Percentiles rank a stretch among this genome's conserved stretches.
Conservation (phyloP, 2,113 vertebrate genomes). For the Gasterosteus aculeatus region DNA sequence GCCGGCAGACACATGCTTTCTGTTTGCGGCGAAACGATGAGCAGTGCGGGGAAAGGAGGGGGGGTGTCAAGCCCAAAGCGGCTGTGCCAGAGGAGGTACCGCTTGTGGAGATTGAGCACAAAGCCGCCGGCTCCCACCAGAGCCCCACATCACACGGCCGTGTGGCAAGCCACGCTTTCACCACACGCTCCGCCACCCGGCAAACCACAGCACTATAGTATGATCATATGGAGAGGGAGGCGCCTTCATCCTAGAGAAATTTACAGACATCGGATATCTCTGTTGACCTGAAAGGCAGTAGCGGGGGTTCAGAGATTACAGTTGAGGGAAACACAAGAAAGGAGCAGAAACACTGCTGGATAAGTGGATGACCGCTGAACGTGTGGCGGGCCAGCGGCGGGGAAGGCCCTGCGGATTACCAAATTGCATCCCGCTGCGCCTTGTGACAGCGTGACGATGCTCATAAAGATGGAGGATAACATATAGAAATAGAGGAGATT, state of each 20-base stretch:
- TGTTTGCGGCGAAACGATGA: slow-evolving; percentile 54
- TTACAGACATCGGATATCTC: slow-evolving; percentile 34
- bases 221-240: slow-evolving; percentile 49
- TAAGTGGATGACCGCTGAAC: slow-evolving; percentile 49
- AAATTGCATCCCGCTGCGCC: slow-evolving; percentile 71
- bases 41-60: background rate
- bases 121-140: slow-evolving; percentile 50
- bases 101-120: slow-evolving; percentile 27
- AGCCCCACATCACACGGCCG: slow-evolving; percentile 72
- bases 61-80: slow-evolving; percentile 21
- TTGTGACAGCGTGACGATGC: slow-evolving; percentile 62
- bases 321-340: slow-evolving; percentile 37
- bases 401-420: slow-evolving; percentile 50
- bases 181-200: slow-evolving; percentile 72
- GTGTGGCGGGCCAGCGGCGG: slow-evolving; percentile 50
- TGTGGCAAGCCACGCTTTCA: slow-evolving; percentile 57
- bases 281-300: slow-evolving; percentile 45
- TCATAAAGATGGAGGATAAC: slow-evolving; percentile 73
- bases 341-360: slow-evolving; percentile 38
- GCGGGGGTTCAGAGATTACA: slow-evolving; percentile 47
- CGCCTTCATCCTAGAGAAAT: slow-evolving; percentile 16
- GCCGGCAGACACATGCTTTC: slow-evolving; percentile 39
- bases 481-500: slow-evolving; percentile 81
- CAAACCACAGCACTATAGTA: slow-evolving; percentile 34
- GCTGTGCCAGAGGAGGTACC: slow-evolving; percentile 24